Conservation (phyloP, 2,797 vertebrate species). For the Phrynocephalus guinanensis region DNA sequence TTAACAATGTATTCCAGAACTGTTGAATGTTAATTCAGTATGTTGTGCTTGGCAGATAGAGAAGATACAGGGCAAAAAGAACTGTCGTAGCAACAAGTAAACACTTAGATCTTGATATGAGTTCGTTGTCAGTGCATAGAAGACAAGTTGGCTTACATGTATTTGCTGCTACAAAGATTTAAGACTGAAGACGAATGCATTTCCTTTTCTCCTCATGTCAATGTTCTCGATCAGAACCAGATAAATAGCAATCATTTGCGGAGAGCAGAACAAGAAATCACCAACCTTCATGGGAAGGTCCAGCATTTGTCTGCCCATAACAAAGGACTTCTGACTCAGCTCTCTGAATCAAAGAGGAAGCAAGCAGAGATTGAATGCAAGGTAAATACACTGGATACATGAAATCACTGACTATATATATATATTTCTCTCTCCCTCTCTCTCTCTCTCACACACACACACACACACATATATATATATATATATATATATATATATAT, state of each 20-base stretch:
- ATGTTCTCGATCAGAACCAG: constrained; percentile 85
- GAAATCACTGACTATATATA: not conserved
- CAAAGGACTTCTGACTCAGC: constrained; percentile 86
- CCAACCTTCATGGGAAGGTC: constrained; percentile 83
- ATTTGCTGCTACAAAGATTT: not conserved
- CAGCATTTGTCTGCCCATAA: constrained; percentile 89
- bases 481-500: too few relatives aligned
- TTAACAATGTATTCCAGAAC: not conserved
- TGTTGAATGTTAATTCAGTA: not conserved
- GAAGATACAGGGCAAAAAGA: too few relatives aligned
- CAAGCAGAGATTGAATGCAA: constrained; percentile 97
- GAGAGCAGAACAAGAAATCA: constrained; percentile 89
- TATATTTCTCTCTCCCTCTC: not conserved
- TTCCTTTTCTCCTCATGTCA: not conserved
- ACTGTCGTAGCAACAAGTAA: not conserved
- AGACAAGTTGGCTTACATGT: not conserved
- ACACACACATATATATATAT: too few relatives aligned
- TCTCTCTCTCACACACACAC: too few relatives aligned
- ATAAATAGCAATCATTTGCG: constrained; percentile 94
- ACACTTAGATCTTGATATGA: not conserved
- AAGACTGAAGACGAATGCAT: not conserved
- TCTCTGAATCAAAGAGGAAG: constrained; percentile 90
- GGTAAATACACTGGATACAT: constrained; percentile 75
- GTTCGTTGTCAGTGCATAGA: not conserved
- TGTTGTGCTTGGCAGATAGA: not conserved